Base-by-base conservation (phyloP, 2,888 invertebrate species). In the Steromphala cineraria region DNA sequence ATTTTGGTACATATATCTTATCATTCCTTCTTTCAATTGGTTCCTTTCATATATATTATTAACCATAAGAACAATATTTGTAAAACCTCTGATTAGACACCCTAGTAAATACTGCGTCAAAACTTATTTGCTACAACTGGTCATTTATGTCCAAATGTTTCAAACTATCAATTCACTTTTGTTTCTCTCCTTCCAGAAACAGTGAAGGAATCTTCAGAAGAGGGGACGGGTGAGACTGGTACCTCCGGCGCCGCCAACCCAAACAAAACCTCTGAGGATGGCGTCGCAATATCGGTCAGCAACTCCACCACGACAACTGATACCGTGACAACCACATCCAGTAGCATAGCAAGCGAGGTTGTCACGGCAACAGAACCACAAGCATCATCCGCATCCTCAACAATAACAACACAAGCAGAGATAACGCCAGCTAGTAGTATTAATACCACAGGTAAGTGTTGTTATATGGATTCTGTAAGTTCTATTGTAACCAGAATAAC, bases 331-430 rank as follows among this genome's bases (percentile, higher is more conserved):
- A 31, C 36, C 40, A 36, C 74, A 67, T 31, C 53, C 19, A 67
- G 55, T 55, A 17, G 79, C n/a, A 19, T 46, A 21, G 31, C 28
- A 17, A 53, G 55, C 36, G 74, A 78, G n/a, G 19, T 36, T 46
- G 81, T 74, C 8, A 21, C 53, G 17, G 55, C 80, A 55, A 53
- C 53, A 36, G 36, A 53, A 36, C 77, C 36, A 56, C 31, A 53
- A 55, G 55, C 28, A 56, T 77, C 77, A 77, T 77, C 77, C 15
- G n/a, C 78, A 24, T 82, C 84, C 21, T n/a, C 62, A 24, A 62
- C 62, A 21, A 87, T 87, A 74, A 88, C 88, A 28, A 89, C 89
- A 53, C 85, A 83, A 75, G 90, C 89, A 52, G 87, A 90, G 67
- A 89, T 90, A n/a, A 82, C 87, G 13, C 85, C 87, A 46, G 79